These are phyloP conservation scores for Spheniscus mendiculus DNA, from an alignment of 2,113 vertebrate species.

Conservation along the genomic window DNA sequence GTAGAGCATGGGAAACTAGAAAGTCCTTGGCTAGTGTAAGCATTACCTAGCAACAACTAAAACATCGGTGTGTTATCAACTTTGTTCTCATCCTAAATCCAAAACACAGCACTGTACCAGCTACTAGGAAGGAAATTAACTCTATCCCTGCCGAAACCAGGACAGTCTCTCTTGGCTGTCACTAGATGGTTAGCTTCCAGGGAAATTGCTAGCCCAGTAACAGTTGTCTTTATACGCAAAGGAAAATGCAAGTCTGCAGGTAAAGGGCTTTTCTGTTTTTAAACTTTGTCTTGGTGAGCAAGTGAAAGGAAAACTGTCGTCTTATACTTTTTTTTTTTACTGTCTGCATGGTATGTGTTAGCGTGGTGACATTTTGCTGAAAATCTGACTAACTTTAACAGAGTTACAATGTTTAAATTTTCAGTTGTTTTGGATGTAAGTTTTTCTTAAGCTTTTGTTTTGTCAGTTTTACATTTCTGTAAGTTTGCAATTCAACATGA, in stretches of 20 bases:
- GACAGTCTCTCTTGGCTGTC: not conserved
- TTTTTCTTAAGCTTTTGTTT: not conserved
- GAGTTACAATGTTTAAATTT: not conserved
- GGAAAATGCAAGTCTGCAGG: not conserved
- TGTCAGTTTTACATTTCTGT: not conserved
- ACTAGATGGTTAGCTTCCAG: not conserved
- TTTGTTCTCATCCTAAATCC: too few relatives aligned
- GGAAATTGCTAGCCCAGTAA: not conserved
- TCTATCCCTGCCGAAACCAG: too few relatives aligned
- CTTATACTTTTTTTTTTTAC: not conserved
- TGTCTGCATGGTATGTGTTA: not conserved
- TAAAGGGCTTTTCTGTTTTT: not conserved
- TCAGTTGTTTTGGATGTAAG: not conserved
- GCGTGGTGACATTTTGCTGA: not conserved
- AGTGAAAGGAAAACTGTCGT: not conserved
- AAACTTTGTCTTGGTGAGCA: not conserved
- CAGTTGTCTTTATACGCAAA: not conserved
- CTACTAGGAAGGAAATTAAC: too few relatives aligned
- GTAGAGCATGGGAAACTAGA: too few relatives aligned
- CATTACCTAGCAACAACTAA: too few relatives aligned
- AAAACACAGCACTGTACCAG: too few relatives aligned
- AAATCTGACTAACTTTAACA: too few relatives aligned
- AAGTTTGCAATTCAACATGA: not conserved
- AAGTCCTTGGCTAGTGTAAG: too few relatives aligned
- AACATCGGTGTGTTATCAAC: too few relatives aligned